Percentiles rank a stretch among this genome's conserved stretches.
These are phyloP conservation scores for Eptatretus burgeri DNA, from an alignment of 2,113 vertebrate species.

Conservation along the genomic window DNA sequence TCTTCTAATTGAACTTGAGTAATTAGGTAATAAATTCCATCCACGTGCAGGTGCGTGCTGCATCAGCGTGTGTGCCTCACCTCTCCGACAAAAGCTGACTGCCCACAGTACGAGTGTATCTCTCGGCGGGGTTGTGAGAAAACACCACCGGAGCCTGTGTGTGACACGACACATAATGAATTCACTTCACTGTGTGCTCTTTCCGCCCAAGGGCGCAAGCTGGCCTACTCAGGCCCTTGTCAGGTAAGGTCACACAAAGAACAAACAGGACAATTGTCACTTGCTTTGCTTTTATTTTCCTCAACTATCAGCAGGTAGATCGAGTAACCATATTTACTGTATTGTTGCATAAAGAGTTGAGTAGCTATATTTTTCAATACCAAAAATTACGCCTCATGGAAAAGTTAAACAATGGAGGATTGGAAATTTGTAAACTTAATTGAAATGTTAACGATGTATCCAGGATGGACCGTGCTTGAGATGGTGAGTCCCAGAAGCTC, in stretches of 20 bases:
- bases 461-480: no score
- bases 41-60: conserved; percentile 35
- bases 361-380: no score
- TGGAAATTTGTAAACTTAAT: no score
- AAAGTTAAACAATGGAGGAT: no score
- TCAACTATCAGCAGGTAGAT: no score
- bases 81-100: conserved; percentile 32
- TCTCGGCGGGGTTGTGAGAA: conserved; percentile 35
- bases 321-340: no score
- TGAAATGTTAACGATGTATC: no score
- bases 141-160: conserved; percentile 36
- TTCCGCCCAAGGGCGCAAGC: conserved; percentile 44
- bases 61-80: conserved; percentile 60
- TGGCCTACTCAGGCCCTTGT: conserved; percentile 61
- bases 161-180: conserved; percentile 48
- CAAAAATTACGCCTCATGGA: no score
- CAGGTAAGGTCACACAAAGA: conserved; percentile 26
- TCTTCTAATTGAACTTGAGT: background rate
- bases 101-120: conserved; percentile 50
- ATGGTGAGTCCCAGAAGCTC: no score
- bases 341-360: no score
- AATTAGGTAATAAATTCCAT: background rate
- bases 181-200: conserved; percentile 43
- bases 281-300: no score
- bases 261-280: no score